phyloP scores from a whole-genome alignment of 2,797 vertebrate genomes.

The Paedocypris micromegethes region DNA sequence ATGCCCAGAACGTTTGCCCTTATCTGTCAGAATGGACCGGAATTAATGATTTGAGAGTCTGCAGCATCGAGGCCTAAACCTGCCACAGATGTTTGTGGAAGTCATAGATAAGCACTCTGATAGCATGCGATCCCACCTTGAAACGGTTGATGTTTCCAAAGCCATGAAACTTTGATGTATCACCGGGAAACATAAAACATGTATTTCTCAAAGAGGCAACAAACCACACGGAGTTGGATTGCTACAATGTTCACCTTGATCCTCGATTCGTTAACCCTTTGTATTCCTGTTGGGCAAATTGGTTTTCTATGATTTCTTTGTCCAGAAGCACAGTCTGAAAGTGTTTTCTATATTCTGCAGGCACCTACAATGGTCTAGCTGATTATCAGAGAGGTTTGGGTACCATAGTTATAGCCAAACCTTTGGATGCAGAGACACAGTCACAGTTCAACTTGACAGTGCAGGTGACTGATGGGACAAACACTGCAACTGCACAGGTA shows the following conservation, averaged over 20 bases:
- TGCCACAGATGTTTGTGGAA: conserved; percentile 44
- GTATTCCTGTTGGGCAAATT: not conserved
- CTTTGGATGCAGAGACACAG: conserved; percentile 89
- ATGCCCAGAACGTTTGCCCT: conserved; percentile 37
- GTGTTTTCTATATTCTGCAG: conserved; percentile 51
- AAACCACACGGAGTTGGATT: conserved; percentile 27
- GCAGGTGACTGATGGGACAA: conserved; percentile 91
- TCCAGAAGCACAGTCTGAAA: conserved; percentile 36
- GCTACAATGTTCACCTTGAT: conserved; percentile 24
- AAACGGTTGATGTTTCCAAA: conserved; percentile 36
- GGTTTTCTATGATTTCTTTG: conserved; percentile 23
- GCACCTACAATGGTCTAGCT: conserved; percentile 87
- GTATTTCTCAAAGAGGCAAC: conserved; percentile 10
- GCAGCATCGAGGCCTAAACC: conserved; percentile 30
- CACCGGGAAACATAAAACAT: conserved; percentile 24
- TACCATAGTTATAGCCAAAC: conserved; percentile 84
- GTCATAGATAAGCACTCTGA: conserved; percentile 44
- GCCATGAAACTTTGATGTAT: conserved; percentile 40
- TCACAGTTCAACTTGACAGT: conserved; percentile 92
- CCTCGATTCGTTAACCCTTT: conserved; percentile 4
- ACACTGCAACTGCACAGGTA: conserved; percentile 85
- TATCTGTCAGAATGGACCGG: conserved; percentile 42
- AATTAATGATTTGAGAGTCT: conserved; percentile 45
- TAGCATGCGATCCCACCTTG: conserved; percentile 38
- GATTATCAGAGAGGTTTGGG: conserved; percentile 88